Conservation (phyloP, 2,888 invertebrate species). For the Conchocele bisecta region DNA sequence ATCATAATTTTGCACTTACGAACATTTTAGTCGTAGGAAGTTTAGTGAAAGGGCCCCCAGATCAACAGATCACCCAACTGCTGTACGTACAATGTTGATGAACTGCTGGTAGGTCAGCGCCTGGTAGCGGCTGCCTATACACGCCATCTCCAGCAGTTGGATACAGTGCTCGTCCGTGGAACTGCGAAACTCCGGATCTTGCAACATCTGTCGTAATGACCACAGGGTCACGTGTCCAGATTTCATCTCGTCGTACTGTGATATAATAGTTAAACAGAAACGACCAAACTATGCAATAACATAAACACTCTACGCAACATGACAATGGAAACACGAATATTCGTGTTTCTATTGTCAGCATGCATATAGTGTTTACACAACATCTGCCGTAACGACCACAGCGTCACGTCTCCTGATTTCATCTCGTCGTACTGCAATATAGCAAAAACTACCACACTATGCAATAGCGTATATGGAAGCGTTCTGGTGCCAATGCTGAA, state of each 20-base stretch:
- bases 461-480: too few relatives aligned
- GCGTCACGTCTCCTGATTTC: slow-evolving; percentile 68
- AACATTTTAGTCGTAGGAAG: too few relatives aligned
- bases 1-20: too few relatives aligned
- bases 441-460: neutral
- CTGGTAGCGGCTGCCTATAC: slow-evolving; percentile 62
- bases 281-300: neutral
- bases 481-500: too few relatives aligned
- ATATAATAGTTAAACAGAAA: neutral
- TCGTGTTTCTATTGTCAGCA: too few relatives aligned
- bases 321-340: too few relatives aligned
- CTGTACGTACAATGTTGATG: slow-evolving; percentile 73
- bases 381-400: slow-evolving; percentile 69
- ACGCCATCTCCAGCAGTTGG: slow-evolving; percentile 72
- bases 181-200: slow-evolving; percentile 70
- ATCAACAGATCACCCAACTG: too few relatives aligned
- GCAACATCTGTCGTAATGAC: slow-evolving; percentile 68
- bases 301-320: too few relatives aligned
- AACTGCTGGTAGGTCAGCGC: slow-evolving; percentile 76
- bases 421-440: slow-evolving; percentile 67
- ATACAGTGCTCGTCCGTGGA: slow-evolving; percentile 72
- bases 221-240: slow-evolving; percentile 71
- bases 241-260: slow-evolving; percentile 68
- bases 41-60: too few relatives aligned
- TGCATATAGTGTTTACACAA: too few relatives aligned